Evolutionary conservation across 2,797 vertebrate species (phyloP), one percentile per base, ranked within the genome.

Genomic region (Acipenser transmontanus): DNA sequence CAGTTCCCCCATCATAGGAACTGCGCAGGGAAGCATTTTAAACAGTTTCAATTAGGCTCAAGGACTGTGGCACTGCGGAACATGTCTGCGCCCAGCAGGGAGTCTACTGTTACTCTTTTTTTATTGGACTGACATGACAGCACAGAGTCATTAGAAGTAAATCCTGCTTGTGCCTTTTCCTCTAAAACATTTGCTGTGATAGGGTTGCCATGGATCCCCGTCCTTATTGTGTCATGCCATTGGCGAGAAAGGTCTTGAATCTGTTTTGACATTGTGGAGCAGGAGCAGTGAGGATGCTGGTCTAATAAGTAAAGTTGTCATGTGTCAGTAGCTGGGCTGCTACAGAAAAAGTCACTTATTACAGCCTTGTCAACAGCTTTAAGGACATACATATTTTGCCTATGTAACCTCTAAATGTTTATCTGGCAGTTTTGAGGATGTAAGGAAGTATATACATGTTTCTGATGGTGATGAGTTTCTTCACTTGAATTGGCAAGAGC

Each of bases 121-220:
- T 57, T n/a, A n/a, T 57, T 11, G 54, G 14, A 11, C 3, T 57
- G 54, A 11, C 54, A 57, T 57, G 54, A 57, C 54, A 57, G 54
- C 54, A 57, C 54, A n/a, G 9, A 13, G 54, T 13, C 11, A 57
- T 14, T 11, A 57, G 54, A 8, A 57, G 11, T 11, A 57, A 57
- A 57, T 11, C 12, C 11, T 14, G 51, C 51, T 47, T 20, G 7
- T 1, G 12, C 64, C 47, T 70, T 60, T 72, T 10, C 9, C 11
- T 73, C 68, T 73, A 49, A 68, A 57, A 66, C 6, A 11, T 67
- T 63, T 67, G 62, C 20, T 63, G 34, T 77, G 76, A 69, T 76
- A 72, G 80, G 71, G 82, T 88, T 87, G 78, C 77, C 76, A 85
- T 82, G 77, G 85, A 69, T 76, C 87, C 71, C 63, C 69, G 52